Base-by-base conservation (phyloP, 2,888 invertebrate genomes). In the Vanessa cardui region DNA sequence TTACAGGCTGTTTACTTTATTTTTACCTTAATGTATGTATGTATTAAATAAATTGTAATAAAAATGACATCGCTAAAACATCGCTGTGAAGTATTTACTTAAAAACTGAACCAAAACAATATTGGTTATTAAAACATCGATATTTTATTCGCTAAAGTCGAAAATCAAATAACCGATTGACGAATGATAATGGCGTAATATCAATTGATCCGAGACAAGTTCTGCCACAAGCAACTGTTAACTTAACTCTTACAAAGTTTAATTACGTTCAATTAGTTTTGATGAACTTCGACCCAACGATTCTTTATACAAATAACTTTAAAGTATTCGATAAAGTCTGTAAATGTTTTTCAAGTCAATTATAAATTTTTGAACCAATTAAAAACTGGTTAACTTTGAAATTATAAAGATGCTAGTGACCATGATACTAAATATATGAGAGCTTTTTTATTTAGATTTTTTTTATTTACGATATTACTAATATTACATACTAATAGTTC, bases 251-350 rank as follows among this genome's bases (percentile, higher is more conserved):
- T n/a, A n/a, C 45, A 26, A 49, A 66, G 58, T 66, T 66, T 58
- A 58, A 62, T 66, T 58, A 66, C 26, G 54, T 59, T 64, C 54
- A 58, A 59, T 39, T 33, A 20, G 52, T 66, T 64, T 66, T 54
- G 68, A 70, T 69, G 47, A 65, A 65, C 21, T 59, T 54, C 46
- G 26, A 20, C 15, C 31, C 2, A 39, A 39, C 26, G 26, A 21
- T 20, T 56, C 18, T 63, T 63, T 20, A 56, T 18, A 18, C 20
- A 47, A 56, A 63, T 63, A 39, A 56, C 46, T 58, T 47, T 8
- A 44, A 54, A 45, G 33, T 56, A 33, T 47, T 5, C 21, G 16
- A 26, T 52, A 0, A 18, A 26, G 15, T 52, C 52, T 52, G 6
- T 26, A 26, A 16, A 52, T 15, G 26, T 26, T 52, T 52, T 15